These are phyloP conservation scores for Pseudomyrmex pallidus DNA, from an alignment of 1,140 invertebrate species.

Conservation along the genomic window DNA sequence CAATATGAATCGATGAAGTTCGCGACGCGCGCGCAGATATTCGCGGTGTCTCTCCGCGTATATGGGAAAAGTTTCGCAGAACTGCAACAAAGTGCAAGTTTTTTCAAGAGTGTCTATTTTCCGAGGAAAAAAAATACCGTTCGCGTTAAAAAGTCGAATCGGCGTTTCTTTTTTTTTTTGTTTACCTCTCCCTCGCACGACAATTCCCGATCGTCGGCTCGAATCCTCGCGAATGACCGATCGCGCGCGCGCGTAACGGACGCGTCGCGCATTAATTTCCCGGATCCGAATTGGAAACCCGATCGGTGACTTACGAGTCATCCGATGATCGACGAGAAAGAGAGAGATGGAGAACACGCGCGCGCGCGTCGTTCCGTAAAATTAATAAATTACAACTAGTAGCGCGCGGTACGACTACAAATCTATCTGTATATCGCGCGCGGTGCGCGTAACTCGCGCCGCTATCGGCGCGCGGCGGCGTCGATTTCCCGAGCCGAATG, in stretches of 20 bases:
- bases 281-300: conserved; percentile 11
- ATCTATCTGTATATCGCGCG: not conserved
- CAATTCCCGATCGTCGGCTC: too few species aligned
- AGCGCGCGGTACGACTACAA: too few species aligned
- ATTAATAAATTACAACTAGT: conserved; percentile 46
- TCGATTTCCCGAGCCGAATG: conserved; percentile 57
- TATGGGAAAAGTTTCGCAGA: not conserved
- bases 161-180: too few species aligned
- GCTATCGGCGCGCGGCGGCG: conserved; percentile 6
- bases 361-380: conserved; percentile 9
- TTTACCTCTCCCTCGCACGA: too few species aligned
- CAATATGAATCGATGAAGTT: conserved; percentile 21
- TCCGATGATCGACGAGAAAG: not conserved
- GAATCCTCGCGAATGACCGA: conserved; percentile 2
- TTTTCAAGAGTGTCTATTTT: too few species aligned
- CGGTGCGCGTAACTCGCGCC: conserved; percentile 25
- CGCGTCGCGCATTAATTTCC: conserved; percentile 21
- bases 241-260: conserved; percentile 1
- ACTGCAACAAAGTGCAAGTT: too few species aligned
- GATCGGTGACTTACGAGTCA: conserved; percentile 23
- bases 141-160: not conserved
- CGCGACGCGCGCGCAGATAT: not conserved
- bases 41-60: not conserved
- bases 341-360: not conserved
- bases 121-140: too few species aligned